Percentiles rank a stretch among this genome's conserved stretches.
Evolutionary conservation across 2,113 vertebrate species (phyloP).

Genomic region (Centropristis striata): DNA sequence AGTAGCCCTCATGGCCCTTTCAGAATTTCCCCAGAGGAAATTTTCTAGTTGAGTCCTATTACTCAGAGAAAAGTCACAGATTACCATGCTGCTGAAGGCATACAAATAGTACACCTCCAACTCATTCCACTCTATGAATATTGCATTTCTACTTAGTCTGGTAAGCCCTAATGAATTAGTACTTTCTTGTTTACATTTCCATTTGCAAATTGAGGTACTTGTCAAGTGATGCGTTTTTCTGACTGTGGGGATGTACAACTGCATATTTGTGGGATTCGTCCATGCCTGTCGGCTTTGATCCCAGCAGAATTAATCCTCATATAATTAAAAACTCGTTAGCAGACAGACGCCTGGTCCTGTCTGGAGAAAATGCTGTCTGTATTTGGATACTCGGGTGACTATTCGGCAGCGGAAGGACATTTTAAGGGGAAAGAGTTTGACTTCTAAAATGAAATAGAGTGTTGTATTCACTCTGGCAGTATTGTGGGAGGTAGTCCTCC

Average conservation of each 20-base stretch:
- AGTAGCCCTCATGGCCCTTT: too few species aligned
- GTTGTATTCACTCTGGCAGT: slow-evolving; percentile 9
- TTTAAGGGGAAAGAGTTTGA: neutral
- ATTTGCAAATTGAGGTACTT: slow-evolving; percentile 32
- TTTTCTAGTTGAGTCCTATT: neutral
- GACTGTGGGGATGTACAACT: slow-evolving; percentile 29
- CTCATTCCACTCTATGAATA: neutral
- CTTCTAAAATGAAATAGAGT: slow-evolving; percentile 4
- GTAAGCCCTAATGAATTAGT: slow-evolving; percentile 12
- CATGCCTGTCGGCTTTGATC: slow-evolving; percentile 53
- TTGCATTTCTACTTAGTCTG: neutral
- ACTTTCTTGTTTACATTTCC: slow-evolving; percentile 16
- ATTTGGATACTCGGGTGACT: slow-evolving; percentile 49
- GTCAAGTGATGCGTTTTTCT: slow-evolving; percentile 14
- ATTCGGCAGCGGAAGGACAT: slow-evolving; percentile 34
- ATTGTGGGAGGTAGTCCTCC: neutral
- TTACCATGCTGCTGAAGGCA: neutral
- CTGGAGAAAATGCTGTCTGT: slow-evolving; percentile 44
- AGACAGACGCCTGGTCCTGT: slow-evolving; percentile 55
- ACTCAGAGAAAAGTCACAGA: neutral
- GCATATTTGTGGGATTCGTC: slow-evolving; percentile 45
- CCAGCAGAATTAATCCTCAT: slow-evolving; percentile 64
- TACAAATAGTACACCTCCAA: neutral
- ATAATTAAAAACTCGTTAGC: slow-evolving; percentile 71
- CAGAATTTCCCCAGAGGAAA: too few species aligned